Percentiles rank a stretch among this genome's conserved stretches.
Evolutionary conservation across 2,888 invertebrate species (phyloP).

Genomic region (Acronicta aceris): DNA sequence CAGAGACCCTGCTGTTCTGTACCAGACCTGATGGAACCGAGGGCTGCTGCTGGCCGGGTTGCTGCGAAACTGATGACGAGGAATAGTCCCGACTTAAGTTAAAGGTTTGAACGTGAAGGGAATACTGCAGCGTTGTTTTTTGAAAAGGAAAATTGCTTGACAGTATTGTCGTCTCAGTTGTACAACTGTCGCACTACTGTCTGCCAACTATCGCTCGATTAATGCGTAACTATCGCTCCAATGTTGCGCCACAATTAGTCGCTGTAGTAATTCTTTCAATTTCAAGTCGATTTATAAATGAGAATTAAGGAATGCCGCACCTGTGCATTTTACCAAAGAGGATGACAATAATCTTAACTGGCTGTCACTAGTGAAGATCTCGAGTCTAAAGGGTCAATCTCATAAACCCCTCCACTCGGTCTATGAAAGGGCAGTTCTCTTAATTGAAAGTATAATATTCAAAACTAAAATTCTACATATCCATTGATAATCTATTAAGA

Average conservation of each 20-base stretch:
- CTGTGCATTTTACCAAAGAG: not conserved
- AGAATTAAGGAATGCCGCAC: not conserved
- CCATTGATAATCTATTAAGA: slow-evolving; percentile 18
- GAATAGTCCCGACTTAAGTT: slow-evolving; percentile 62
- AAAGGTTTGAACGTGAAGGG: slow-evolving; percentile 4
- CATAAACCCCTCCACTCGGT: no score
- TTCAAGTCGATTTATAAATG: not conserved
- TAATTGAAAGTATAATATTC: not conserved
- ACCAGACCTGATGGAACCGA: slow-evolving; percentile 95
- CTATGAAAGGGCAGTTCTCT: no score
- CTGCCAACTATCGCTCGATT: not conserved
- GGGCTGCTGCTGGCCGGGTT: slow-evolving; percentile 93
- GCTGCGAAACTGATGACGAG: slow-evolving; percentile 85
- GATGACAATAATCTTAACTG: not conserved
- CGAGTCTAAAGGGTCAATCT: no score
- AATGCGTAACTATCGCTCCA: slow-evolving; percentile 9
- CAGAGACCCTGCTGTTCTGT: slow-evolving; percentile 95
- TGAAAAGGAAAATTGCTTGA: no score
- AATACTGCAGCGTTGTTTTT: slow-evolving; percentile 12
- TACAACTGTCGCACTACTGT: not conserved
- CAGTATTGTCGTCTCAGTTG: not conserved
- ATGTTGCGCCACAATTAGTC: slow-evolving; percentile 8
- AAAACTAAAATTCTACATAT: slow-evolving; percentile 33
- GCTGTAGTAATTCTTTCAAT: not conserved
- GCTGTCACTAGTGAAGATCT: no score